phyloP scores from a whole-genome alignment of 2,888 invertebrate genomes.

The Branchinecta sandiegonensis region DNA sequence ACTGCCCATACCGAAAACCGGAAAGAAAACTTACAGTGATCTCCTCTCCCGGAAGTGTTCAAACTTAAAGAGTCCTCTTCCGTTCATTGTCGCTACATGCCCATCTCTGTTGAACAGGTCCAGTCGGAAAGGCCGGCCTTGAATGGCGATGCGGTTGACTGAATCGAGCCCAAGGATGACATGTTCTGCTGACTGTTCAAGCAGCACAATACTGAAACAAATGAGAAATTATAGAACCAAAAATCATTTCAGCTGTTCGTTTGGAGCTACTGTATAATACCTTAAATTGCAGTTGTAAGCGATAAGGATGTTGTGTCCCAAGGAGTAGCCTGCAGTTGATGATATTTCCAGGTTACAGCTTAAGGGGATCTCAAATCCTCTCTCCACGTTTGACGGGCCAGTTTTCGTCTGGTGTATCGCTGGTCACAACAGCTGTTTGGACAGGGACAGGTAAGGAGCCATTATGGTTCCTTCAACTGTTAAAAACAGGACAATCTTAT shows the following conservation, averaged over 20 bases:
- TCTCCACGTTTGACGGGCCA: too few species aligned
- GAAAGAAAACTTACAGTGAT: slow-evolving; percentile 19
- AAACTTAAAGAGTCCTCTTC: slow-evolving; percentile 74
- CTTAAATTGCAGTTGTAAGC: too few species aligned
- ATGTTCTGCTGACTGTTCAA: slow-evolving; percentile 42
- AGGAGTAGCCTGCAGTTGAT: too few species aligned
- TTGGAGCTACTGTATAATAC: too few species aligned
- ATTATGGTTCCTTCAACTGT: too few species aligned
- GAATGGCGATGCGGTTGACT: slow-evolving; percentile 48
- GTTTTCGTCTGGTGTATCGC: too few species aligned
- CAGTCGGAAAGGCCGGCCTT: slow-evolving; percentile 62
- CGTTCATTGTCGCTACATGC: slow-evolving; percentile 65
- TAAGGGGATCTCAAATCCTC: too few species aligned
- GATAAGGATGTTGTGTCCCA: too few species aligned
- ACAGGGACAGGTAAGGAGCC: too few species aligned
- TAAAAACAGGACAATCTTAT: too few species aligned
- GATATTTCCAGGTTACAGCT: too few species aligned
- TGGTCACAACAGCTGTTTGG: too few species aligned
- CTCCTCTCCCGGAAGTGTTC: slow-evolving; percentile 56
- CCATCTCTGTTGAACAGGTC: slow-evolving; percentile 56
- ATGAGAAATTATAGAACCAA: slow-evolving; percentile 20
- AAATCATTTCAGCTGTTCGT: neutral
- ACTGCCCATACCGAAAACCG: slow-evolving; percentile 24
- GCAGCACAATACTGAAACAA: slow-evolving; percentile 40
- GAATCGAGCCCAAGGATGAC: slow-evolving; percentile 43